Conservation (phyloP, 2,888 invertebrate species). For the Ypsolopha sequella region DNA sequence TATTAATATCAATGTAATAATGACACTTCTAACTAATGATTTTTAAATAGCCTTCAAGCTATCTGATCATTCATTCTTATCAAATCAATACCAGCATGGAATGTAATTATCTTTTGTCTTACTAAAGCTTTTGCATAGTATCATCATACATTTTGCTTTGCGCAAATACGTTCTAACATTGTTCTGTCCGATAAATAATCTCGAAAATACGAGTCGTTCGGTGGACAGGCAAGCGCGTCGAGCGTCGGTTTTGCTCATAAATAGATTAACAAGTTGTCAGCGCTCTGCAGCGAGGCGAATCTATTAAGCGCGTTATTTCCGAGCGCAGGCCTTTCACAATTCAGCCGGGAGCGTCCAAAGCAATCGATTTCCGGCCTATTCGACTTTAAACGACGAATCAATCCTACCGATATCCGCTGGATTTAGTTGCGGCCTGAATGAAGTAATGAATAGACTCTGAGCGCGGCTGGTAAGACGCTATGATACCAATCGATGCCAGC, state of each 20-base stretch:
- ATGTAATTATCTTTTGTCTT: too few relatives aligned
- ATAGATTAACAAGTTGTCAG: conserved; percentile 66
- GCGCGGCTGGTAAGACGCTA: too few relatives aligned
- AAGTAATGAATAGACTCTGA: conserved; percentile 44
- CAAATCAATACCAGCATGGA: too few relatives aligned
- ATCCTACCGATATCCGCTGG: conserved; percentile 55
- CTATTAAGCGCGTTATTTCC: conserved; percentile 69
- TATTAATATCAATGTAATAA: too few relatives aligned
- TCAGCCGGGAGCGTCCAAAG: conserved; percentile 54
- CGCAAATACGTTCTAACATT: conserved; percentile 5
- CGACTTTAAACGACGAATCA: conserved; percentile 66
- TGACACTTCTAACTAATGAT: too few relatives aligned
- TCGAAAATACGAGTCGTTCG: conserved; percentile 7
- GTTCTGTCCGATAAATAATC: conserved; percentile 8
- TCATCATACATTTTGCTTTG: neutral
- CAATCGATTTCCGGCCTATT: conserved; percentile 70
- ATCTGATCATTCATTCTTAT: too few relatives aligned
- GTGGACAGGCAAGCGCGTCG: conserved; percentile 6
- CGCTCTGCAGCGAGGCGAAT: conserved; percentile 56
- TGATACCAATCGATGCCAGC: too few relatives aligned
- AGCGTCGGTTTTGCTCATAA: conserved; percentile 54
- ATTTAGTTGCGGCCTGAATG: conserved; percentile 59
- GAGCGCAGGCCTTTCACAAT: conserved; percentile 45
- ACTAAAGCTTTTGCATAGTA: neutral
- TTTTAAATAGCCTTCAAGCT: too few relatives aligned